Percentiles rank a stretch among this genome's conserved stretches.
These are phyloP conservation scores for Polyergus mexicanus DNA, from an alignment of 1,140 invertebrate species.

Conservation along the genomic window DNA sequence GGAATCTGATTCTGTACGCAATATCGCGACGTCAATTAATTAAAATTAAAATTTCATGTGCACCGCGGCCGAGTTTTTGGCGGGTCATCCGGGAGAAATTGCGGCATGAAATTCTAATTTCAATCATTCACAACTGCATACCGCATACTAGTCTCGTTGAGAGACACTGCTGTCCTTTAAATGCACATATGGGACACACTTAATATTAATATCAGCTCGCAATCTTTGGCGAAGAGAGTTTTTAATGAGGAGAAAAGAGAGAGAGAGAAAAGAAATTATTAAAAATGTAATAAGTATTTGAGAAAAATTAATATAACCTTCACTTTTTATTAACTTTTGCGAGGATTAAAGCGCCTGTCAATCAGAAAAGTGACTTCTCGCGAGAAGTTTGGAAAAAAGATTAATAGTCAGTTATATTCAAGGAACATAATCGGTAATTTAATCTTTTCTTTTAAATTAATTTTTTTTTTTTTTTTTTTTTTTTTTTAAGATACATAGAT, in stretches of 20 bases:
- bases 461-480: not conserved
- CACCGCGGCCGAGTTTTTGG: conserved; percentile 28
- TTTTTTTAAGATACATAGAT: not conserved
- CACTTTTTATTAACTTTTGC: not conserved
- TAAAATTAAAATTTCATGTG: conserved; percentile 59
- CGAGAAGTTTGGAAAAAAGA: not conserved
- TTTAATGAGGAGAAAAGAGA: not conserved
- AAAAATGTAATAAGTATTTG: not conserved
- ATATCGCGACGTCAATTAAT: conserved; percentile 46
- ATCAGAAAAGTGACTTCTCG: not conserved
- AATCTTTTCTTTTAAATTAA: not conserved
- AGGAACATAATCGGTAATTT: conserved; percentile 4
- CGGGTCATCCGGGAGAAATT: conserved; percentile 39
- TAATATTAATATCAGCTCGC: conserved; percentile 4
- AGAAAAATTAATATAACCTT: not conserved
- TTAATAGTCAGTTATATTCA: not conserved
- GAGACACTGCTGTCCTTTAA: conserved; percentile 1
- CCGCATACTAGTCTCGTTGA: not conserved
- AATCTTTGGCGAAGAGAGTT: not conserved
- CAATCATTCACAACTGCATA: conserved; percentile 48
- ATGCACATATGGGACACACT: not conserved
- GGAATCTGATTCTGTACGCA: conserved; percentile 29
- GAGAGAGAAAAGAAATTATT: not conserved
- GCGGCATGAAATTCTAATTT: conserved; percentile 59
- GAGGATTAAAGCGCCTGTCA: not conserved